phyloP scores from a whole-genome alignment of 2,797 vertebrate species.

The Myripristis murdjan region DNA sequence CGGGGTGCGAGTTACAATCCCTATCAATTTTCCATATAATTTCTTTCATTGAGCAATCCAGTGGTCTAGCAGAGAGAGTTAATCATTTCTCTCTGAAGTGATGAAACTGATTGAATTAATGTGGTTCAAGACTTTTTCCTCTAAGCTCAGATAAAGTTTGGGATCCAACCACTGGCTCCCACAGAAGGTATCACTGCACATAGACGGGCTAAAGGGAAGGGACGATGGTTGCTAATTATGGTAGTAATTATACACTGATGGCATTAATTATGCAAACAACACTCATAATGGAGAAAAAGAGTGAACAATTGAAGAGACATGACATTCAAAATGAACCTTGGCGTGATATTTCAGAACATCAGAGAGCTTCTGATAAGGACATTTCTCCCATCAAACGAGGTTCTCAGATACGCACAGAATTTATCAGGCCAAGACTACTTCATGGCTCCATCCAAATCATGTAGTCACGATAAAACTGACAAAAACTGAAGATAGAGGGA shows the following conservation, averaged over 20 bases:
- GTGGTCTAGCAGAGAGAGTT: constrained; percentile 78
- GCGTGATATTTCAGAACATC: constrained; percentile 76
- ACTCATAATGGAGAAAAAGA: constrained; percentile 38
- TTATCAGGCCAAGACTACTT: constrained; percentile 77
- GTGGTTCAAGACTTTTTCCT: constrained; percentile 67
- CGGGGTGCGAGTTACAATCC: constrained; percentile 70
- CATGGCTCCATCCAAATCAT: constrained; percentile 78
- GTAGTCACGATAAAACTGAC: constrained; percentile 79
- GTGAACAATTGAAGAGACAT: constrained; percentile 64
- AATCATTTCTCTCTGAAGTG: constrained; percentile 85
- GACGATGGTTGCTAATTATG: constrained; percentile 59
- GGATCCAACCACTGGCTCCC: constrained; percentile 59
- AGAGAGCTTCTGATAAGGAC: constrained; percentile 82
- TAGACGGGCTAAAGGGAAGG: constrained; percentile 10
- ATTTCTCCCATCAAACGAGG: constrained; percentile 70
- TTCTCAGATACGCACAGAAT: constrained; percentile 68
- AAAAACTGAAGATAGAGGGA: constrained; percentile 75
- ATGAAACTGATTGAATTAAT: constrained; percentile 87
- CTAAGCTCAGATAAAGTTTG: constrained; percentile 76
- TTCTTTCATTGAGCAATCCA: constrained; percentile 79
- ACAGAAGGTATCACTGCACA: constrained; percentile 48
- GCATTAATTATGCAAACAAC: constrained; percentile 71
- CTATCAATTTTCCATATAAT: constrained; percentile 84
- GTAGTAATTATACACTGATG: constrained; percentile 66
- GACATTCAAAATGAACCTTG: constrained; percentile 64